phyloP scores from a whole-genome alignment of 2,113 vertebrate genomes.

The Tragelaphus buxtoni region DNA sequence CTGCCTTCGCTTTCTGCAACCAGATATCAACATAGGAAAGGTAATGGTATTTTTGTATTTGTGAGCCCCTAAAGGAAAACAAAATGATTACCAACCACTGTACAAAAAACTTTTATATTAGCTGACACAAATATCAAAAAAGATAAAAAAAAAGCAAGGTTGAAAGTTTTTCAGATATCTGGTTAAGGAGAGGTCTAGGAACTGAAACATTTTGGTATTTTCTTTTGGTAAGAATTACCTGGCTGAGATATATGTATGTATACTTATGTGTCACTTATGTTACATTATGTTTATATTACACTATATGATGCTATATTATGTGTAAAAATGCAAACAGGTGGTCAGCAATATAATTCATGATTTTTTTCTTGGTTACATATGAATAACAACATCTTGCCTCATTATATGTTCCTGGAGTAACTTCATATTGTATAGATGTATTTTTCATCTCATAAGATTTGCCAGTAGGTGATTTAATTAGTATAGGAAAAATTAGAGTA shows the following conservation, averaged over 20 bases:
- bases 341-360: background rate
- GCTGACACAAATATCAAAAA: background rate
- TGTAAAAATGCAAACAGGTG: background rate
- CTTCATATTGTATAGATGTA: background rate
- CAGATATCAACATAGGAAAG: constrained; percentile 72
- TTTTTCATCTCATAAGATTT: background rate
- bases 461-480: background rate
- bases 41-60: constrained; percentile 61
- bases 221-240: background rate
- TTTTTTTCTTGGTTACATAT: background rate
- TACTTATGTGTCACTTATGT: background rate
- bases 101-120: background rate
- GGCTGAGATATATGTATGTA: background rate
- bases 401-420: background rate
- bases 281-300: background rate
- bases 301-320: background rate
- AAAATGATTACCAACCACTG: background rate
- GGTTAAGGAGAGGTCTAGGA: background rate
- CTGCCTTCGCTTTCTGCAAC: constrained; percentile 85
- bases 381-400: background rate
- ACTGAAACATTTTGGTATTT: constrained; percentile 6
- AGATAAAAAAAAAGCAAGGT: background rate
- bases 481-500: background rate
- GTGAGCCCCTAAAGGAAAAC: background rate
- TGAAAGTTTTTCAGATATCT: background rate